phyloP scores from a whole-genome alignment of 2,888 invertebrate genomes.

The Meliscaeva auricollis region DNA sequence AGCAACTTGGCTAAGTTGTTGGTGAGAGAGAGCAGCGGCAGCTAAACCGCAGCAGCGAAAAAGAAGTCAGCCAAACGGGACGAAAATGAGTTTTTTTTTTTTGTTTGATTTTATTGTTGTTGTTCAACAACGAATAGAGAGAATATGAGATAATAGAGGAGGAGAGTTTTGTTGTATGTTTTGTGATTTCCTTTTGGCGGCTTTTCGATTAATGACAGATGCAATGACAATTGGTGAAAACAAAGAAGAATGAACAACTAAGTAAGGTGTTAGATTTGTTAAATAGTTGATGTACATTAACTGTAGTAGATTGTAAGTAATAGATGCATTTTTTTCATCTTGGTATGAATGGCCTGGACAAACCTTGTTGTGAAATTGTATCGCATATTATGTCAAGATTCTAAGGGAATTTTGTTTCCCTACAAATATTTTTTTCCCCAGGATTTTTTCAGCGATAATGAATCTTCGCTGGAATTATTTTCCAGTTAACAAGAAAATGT shows the following conservation, averaged over 20 bases:
- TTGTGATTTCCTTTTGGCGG: constrained; percentile 23
- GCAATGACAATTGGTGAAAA: constrained; percentile 24
- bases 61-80: constrained; percentile 38
- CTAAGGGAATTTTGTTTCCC: too few species aligned
- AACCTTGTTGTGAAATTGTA: too few species aligned
- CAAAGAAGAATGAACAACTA: constrained; percentile 1
- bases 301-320: constrained; percentile 5
- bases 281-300: neutral
- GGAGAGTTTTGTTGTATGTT: constrained; percentile 22
- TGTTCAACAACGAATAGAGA: constrained; percentile 34
- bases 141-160: neutral
- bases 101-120: neutral
- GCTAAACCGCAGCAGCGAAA: constrained; percentile 24
- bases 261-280: neutral
- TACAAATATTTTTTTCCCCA: too few species aligned
- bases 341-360: too few species aligned
- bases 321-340: too few species aligned
- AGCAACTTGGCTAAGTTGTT: constrained; percentile 65
- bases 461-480: too few species aligned
- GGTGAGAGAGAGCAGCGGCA: constrained; percentile 45
- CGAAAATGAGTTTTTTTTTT: constrained; percentile 4
- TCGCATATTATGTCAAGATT: too few species aligned
- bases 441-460: too few species aligned
- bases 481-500: too few species aligned
- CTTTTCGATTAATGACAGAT: constrained; percentile 7